A percentile compares a stretch with the other conserved stretches of the same genome.
phyloP scores from a whole-genome alignment of 2,113 vertebrate species.

The Clarias gariepinus region DNA sequence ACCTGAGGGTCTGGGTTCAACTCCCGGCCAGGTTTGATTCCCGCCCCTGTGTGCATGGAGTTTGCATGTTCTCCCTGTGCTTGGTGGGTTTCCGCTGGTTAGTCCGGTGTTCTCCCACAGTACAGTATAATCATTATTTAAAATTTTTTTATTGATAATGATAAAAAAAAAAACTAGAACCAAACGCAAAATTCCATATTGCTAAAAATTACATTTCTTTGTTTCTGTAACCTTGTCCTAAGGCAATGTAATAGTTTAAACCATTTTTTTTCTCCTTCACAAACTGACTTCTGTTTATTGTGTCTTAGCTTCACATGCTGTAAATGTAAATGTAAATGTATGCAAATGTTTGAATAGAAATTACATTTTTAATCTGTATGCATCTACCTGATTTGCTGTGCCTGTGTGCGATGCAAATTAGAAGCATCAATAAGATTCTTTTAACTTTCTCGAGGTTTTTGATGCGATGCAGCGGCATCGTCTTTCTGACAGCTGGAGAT shows the following conservation, averaged over 20 bases:
- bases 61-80: too few species aligned
- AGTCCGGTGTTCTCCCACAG: too few species aligned
- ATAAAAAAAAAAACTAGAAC: neutral
- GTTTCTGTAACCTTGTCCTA: neutral
- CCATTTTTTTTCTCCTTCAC: neutral
- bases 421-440: neutral
- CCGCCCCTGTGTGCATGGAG: too few species aligned
- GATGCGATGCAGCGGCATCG: slow-evolving; percentile 7
- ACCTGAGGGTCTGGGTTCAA: too few species aligned
- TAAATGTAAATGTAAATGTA: slow-evolving; percentile 1
- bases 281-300: neutral
- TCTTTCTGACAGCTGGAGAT: slow-evolving; percentile 36
- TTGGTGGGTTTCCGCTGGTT: too few species aligned
- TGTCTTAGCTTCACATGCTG: neutral
- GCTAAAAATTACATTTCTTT: neutral
- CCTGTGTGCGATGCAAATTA: slow-evolving; percentile 23
- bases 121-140: too few species aligned
- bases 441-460: neutral
- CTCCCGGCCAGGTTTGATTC: too few species aligned
- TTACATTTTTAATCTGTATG: slow-evolving; percentile 22
- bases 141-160: too few species aligned
- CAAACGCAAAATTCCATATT: neutral
- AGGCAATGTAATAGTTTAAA: neutral
- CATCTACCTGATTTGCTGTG: slow-evolving; percentile 16
- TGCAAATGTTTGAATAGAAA: slow-evolving; percentile 1